Evolutionary conservation across 1,140 invertebrate genomes (phyloP), one percentile per base, ranked within the genome.

Genomic region (Goniozus legneri): DNA sequence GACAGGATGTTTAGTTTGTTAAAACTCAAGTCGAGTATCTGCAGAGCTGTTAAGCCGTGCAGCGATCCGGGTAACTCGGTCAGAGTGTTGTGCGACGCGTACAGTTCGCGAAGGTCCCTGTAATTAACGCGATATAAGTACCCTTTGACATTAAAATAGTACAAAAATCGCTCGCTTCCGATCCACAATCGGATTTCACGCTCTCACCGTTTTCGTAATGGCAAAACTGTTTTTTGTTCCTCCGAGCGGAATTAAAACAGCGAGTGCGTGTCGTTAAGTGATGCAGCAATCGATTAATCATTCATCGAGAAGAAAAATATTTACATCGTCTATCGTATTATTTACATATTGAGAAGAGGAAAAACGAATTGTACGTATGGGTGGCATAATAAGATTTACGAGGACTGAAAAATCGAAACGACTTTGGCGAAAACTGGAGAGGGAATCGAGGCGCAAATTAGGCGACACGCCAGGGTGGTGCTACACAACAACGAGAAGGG

Each of bases 81-180:
- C 36, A 95, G 67, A 49, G 81, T 80, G 70, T 94, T 94, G 49
- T 88, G 82, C 3, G 90, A 89, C 37, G 89, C 79, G 65, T 89
- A 84, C 3, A 94, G 60, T 52, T 83, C 81, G 69, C 87, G 80
- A 43, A 93, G 72, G 33, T 86, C 79, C 48, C 83, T 81, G 50
- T 56, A 71, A 66, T 54, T 37, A 44, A 39, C 30, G 44, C 36
- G 33, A 24, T 40, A 30, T 44, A 30, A 14, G 33, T 36, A 35
- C n/a, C n/a, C 45, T 44, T 47, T 50, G 37, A 35, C 13, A 37
- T 16, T 21, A 6, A 19, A 32, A 4, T 27, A 27, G 24, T 42
- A 16, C 13, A 16, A 27, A 41, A 41, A 20, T 43, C 10, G 32
- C 41, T 27, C 16, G 39, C 39, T 31, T 33, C 15, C 13, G 3